These are phyloP conservation scores for Seriola rivoliana DNA, from an alignment of 2,113 vertebrate genomes.

Conservation along the genomic window DNA sequence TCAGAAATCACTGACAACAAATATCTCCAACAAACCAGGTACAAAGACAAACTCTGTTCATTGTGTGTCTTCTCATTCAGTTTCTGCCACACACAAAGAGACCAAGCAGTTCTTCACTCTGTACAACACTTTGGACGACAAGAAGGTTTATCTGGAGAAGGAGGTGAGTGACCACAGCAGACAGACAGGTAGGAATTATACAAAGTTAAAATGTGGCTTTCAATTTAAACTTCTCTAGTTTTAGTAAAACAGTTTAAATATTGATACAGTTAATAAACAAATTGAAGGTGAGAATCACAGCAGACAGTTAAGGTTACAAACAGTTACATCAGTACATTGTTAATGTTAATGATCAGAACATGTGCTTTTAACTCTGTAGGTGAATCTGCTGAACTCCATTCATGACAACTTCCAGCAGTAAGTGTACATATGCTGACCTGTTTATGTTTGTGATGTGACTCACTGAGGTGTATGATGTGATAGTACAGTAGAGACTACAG, in stretches of 20 bases:
- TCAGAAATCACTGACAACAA: neutral
- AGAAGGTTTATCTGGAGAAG: slow-evolving; percentile 98
- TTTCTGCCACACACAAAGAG: slow-evolving; percentile 98
- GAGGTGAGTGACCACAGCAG: slow-evolving; percentile 84
- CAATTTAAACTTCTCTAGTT: no score
- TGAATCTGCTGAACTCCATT: slow-evolving; percentile 96
- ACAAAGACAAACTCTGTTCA: neutral
- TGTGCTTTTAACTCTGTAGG: slow-evolving; percentile 78
- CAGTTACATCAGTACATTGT: neutral
- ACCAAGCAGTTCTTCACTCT: slow-evolving; percentile 99
- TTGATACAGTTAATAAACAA: neutral
- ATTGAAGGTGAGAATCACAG: neutral
- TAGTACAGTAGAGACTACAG: neutral
- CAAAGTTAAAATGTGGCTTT: no score
- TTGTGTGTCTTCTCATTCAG: slow-evolving; percentile 76
- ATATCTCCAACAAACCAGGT: neutral
- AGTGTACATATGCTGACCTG: slow-evolving; percentile 64
- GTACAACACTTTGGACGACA: slow-evolving; percentile 98
- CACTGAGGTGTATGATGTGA: neutral
- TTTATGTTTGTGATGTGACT: neutral
- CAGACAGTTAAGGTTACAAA: no score
- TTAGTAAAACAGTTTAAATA: neutral
- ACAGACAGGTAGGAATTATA: no score
- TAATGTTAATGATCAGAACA: neutral
- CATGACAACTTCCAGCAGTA: slow-evolving; percentile 99